These are phyloP conservation scores for Allolobophora icterica DNA, from an alignment of 2,888 invertebrate species.

Conservation along the genomic window DNA sequence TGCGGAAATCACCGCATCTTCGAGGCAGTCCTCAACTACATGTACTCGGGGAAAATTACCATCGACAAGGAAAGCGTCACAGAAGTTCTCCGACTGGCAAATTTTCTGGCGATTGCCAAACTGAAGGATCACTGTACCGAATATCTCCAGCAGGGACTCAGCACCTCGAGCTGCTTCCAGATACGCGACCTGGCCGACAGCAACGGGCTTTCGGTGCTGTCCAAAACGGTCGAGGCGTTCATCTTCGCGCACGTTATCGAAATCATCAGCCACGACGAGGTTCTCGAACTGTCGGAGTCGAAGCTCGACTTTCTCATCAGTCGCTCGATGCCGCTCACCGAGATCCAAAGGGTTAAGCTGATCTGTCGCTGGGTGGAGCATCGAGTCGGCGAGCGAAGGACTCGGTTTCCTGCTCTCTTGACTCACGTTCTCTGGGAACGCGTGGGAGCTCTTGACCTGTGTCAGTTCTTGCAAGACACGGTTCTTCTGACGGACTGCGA, in stretches of 20 bases:
- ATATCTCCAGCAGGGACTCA: constrained; percentile 72
- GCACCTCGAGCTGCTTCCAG: constrained; percentile 72
- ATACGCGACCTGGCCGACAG: constrained; percentile 72
- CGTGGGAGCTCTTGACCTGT: constrained; percentile 57
- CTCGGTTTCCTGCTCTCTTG: constrained; percentile 70
- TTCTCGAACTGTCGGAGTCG: constrained; percentile 65
- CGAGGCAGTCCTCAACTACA: constrained; percentile 71
- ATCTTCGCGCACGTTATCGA: constrained; percentile 68
- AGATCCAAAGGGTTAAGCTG: constrained; percentile 66
- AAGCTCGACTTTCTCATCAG: constrained; percentile 64
- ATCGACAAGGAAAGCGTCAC: constrained; percentile 72
- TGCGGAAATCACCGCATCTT: constrained; percentile 66
- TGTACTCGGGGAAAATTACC: constrained; percentile 73
- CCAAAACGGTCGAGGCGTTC: constrained; percentile 70
- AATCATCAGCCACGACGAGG: constrained; percentile 50
- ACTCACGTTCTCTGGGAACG: constrained; percentile 57
- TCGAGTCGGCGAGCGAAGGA: constrained; percentile 68
- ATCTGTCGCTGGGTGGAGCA: constrained; percentile 70
- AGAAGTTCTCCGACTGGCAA: constrained; percentile 72
- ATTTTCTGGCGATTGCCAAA: constrained; percentile 71
- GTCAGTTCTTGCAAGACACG: constrained; percentile 70
- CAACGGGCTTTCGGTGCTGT: constrained; percentile 71
- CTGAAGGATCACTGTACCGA: constrained; percentile 74
- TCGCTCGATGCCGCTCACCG: constrained; percentile 56
- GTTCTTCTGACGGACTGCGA: constrained; percentile 71